phyloP scores from a whole-genome alignment of 2,113 vertebrate species.

The Megaceryle torquata region DNA sequence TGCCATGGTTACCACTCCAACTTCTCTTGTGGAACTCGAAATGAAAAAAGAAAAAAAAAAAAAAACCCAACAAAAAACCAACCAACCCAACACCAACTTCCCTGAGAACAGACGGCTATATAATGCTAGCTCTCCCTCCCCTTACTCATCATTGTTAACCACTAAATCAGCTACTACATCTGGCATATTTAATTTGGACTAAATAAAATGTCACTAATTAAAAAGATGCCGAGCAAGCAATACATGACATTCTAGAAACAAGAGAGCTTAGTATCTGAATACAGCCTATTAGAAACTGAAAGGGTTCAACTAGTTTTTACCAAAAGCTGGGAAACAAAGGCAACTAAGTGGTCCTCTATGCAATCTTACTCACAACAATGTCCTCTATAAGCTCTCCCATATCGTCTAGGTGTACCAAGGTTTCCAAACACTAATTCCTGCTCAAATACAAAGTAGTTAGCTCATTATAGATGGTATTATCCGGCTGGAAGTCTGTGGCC shows the following conservation, averaged over 20 bases:
- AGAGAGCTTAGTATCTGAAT: background rate
- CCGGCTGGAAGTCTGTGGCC: background rate
- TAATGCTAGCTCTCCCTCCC: slow-evolving; percentile 14
- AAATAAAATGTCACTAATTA: slow-evolving; percentile 54
- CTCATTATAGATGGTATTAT: background rate
- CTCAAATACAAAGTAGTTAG: background rate
- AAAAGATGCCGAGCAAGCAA: slow-evolving; percentile 12
- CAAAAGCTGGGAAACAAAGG: slow-evolving; percentile 39
- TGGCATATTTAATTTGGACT: slow-evolving; percentile 47
- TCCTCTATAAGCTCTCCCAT: background rate
- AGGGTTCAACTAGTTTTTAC: background rate
- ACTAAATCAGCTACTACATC: slow-evolving; percentile 45
- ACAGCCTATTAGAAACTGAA: slow-evolving; percentile 6
- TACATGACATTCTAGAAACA: background rate
- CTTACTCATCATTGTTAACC: slow-evolving; percentile 50
- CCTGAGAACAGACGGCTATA: slow-evolving; percentile 54
- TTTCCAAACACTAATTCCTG: slow-evolving; percentile 19
- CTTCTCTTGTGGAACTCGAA: slow-evolving; percentile 35
- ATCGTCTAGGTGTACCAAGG: background rate
- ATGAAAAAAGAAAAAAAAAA: background rate
- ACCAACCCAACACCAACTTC: background rate
- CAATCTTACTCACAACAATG: background rate
- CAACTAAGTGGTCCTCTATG: background rate
- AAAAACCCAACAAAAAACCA: too few relatives aligned
- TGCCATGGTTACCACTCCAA: slow-evolving; percentile 46